Evolutionary conservation across 2,797 vertebrate genomes (phyloP).

Genomic region (Cossypha heuglini): DNA sequence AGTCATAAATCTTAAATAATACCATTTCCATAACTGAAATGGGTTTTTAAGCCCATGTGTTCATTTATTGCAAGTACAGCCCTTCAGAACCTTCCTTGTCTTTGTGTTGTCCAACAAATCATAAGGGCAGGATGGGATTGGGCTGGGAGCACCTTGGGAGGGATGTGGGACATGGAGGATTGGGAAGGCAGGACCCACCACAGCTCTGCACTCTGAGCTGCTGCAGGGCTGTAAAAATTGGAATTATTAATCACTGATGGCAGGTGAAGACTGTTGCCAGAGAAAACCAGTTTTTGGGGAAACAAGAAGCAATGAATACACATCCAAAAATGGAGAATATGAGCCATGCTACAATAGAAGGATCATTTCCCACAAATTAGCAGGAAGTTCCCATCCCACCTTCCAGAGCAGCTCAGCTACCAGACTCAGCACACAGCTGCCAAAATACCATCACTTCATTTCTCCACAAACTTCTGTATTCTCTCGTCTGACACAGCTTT

Average conservation of each 20-base stretch:
- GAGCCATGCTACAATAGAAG: background rate
- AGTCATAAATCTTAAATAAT: fast-evolving
- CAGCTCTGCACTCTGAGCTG: background rate
- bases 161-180: fast-evolving
- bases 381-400: background rate
- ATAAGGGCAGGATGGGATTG: fast-evolving
- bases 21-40: background rate
- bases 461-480: background rate
- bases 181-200: background rate
- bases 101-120: fast-evolving
- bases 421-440: background rate
- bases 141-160: background rate
- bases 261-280: background rate
- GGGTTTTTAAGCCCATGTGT: fast-evolving
- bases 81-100: background rate
- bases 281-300: background rate
- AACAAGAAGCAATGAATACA: background rate
- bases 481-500: background rate
- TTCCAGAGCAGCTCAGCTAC: background rate
- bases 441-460: background rate
- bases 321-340: background rate
- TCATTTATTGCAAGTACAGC: background rate
- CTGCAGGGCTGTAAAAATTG: background rate
- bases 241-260: background rate
- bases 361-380: background rate